These are phyloP conservation scores for Brachionus calyciflorus DNA, from an alignment of 1,140 invertebrate genomes.

Conservation along the genomic window DNA sequence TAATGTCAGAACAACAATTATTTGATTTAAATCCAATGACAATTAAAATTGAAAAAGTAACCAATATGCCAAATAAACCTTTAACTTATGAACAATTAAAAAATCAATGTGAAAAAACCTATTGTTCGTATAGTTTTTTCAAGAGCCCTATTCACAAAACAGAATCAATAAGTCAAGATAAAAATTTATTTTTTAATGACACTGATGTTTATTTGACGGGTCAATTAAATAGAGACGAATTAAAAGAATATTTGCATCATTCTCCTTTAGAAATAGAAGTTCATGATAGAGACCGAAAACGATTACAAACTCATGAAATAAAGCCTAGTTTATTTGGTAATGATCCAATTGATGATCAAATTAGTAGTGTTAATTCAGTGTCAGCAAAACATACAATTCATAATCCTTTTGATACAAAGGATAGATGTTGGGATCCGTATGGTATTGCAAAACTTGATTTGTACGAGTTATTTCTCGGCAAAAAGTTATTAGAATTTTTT, in stretches of 20 bases:
- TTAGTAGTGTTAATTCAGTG: constrained; percentile 55
- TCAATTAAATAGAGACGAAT: constrained; percentile 51
- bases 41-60: constrained; percentile 54
- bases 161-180: constrained; percentile 52
- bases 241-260: constrained; percentile 56
- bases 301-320: neutral
- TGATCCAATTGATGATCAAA: constrained; percentile 59
- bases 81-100: constrained; percentile 52
- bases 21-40: constrained; percentile 57
- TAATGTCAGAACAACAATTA: constrained; percentile 54
- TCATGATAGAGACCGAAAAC: constrained; percentile 55
- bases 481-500: constrained; percentile 54
- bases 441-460: constrained; percentile 56
- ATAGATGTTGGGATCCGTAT: constrained; percentile 59
- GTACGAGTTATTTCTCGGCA: constrained; percentile 57
- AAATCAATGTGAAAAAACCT: constrained; percentile 56
- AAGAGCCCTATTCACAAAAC: constrained; percentile 53
- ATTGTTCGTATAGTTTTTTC: constrained; percentile 56
- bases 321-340: constrained; percentile 58
- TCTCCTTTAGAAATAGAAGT: constrained; percentile 56
- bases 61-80: constrained; percentile 54
- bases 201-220: constrained; percentile 56
- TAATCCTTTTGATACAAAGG: constrained; percentile 56
- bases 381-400: constrained; percentile 56
- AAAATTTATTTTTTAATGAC: constrained; percentile 58